Evolutionary conservation across 1,140 invertebrate species (phyloP).

Genomic region (Scylla paramamosain): DNA sequence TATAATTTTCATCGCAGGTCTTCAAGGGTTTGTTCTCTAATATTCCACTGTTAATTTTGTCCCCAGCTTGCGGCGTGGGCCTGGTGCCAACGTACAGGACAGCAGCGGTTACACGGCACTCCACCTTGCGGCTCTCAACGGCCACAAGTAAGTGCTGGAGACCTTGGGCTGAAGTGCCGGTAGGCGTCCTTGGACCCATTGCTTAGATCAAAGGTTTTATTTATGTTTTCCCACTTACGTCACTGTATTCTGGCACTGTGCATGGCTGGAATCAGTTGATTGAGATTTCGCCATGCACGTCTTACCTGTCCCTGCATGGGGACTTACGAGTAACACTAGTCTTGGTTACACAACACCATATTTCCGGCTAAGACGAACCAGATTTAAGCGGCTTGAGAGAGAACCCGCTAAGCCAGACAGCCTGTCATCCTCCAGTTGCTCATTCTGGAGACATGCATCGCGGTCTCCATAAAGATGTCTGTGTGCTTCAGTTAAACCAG

Average conservation of each 20-base stretch:
- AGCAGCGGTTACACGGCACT: conserved; percentile 96
- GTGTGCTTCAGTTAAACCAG: background rate
- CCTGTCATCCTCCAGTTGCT: background rate
- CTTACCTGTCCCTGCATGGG: background rate
- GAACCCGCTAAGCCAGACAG: background rate
- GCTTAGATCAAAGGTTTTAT: too few relatives aligned
- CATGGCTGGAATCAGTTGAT: background rate
- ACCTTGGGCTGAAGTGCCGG: background rate
- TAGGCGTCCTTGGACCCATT: background rate
- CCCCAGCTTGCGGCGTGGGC: conserved; percentile 90
- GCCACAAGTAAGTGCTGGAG: conserved; percentile 88
- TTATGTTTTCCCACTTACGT: too few relatives aligned
- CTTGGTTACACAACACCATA: background rate
- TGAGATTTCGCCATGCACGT: background rate
- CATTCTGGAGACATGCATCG: background rate
- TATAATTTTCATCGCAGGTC: too few relatives aligned
- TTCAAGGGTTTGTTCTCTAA: too few relatives aligned
- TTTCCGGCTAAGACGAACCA: background rate
- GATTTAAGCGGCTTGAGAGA: background rate
- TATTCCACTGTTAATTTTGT: background rate
- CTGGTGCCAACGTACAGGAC: conserved; percentile 95
- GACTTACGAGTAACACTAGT: too few relatives aligned
- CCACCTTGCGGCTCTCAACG: conserved; percentile 96
- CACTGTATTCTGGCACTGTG: too few relatives aligned
- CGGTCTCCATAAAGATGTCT: background rate